phyloP scores from a whole-genome alignment of 2,113 vertebrate genomes.

The Propithecus coquereli region DNA sequence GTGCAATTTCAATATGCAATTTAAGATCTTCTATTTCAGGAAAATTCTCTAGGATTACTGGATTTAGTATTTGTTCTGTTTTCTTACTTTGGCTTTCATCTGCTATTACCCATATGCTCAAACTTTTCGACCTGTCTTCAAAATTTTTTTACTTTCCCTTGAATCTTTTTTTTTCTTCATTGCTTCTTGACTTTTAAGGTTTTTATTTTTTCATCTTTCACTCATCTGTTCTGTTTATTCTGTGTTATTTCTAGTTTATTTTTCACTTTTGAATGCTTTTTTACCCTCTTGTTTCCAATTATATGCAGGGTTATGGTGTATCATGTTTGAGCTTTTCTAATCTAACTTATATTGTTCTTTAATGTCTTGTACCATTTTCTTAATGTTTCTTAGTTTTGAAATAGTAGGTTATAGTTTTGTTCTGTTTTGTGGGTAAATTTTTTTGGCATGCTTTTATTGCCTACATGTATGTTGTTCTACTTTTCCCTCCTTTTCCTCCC shows the following conservation, averaged over 20 bases:
- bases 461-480: neutral
- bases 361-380: neutral
- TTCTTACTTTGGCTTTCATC: neutral
- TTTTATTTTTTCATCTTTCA: neutral
- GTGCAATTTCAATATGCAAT: neutral
- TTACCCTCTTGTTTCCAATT: neutral
- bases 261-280: neutral
- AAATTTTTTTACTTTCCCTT: neutral
- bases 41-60: neutral
- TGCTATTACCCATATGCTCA: neutral
- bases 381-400: slow-evolving; percentile 15
- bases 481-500: neutral
- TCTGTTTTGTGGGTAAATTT: neutral
- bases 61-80: neutral
- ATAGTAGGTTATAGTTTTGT: neutral
- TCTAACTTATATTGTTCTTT: slow-evolving; percentile 22
- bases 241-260: neutral
- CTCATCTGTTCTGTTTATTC: neutral
- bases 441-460: neutral
- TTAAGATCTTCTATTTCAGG: neutral
- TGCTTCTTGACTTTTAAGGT: neutral
- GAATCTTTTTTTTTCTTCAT: neutral
- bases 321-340: neutral
- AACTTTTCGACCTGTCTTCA: neutral
- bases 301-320: neutral